These are phyloP conservation scores for Mythimna vitellina DNA, from an alignment of 2,888 invertebrate species.

Conservation along the genomic window DNA sequence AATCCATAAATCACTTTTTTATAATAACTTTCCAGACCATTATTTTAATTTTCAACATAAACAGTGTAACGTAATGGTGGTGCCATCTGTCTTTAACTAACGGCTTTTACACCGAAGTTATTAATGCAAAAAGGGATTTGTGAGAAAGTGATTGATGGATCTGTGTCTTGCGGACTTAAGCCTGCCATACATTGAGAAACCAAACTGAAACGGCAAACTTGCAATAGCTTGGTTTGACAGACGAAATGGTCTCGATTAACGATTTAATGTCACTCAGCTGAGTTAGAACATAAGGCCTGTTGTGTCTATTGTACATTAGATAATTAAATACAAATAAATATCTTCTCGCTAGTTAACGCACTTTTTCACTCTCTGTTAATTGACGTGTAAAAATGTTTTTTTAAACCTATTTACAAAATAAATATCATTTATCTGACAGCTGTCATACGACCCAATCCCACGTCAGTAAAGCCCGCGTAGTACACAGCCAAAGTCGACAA, in stretches of 20 bases:
- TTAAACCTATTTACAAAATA: too few relatives aligned
- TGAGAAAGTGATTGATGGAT: constrained; percentile 66
- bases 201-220: neutral
- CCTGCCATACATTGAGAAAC: neutral
- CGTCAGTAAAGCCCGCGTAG: too few relatives aligned
- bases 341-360: too few relatives aligned
- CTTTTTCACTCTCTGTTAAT: too few relatives aligned
- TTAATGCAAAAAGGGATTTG: constrained; percentile 69
- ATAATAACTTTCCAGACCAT: constrained; percentile 33
- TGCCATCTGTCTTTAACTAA: constrained; percentile 67
- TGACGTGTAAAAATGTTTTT: too few relatives aligned
- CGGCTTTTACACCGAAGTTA: constrained; percentile 61
- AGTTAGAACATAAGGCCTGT: too few relatives aligned
- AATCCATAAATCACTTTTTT: constrained; percentile 22
- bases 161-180: constrained; percentile 31
- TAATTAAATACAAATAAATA: too few relatives aligned
- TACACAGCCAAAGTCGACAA: too few relatives aligned
- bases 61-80: constrained; percentile 43
- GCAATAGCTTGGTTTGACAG: neutral
- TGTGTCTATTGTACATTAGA: too few relatives aligned
- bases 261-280: neutral
- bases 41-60: constrained; percentile 18
- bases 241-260: neutral
- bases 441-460: too few relatives aligned
- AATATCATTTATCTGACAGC: too few relatives aligned